Percentiles rank a stretch among this genome's conserved stretches.
These are phyloP conservation scores for Gavia stellata DNA, from an alignment of 2,113 vertebrate genomes.

Conservation along the genomic window DNA sequence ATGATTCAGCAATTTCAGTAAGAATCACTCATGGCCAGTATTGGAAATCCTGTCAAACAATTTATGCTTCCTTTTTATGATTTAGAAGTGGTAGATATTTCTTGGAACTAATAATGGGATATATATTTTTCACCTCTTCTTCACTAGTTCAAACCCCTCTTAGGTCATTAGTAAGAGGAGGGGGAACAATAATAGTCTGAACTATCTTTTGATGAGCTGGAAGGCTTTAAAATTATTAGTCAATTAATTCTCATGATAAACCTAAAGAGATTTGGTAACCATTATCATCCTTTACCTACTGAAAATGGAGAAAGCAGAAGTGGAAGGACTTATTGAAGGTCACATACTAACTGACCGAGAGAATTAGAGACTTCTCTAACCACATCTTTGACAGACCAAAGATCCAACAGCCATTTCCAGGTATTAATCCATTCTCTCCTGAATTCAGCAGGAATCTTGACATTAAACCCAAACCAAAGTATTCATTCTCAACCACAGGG, in stretches of 20 bases:
- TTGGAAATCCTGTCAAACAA: background rate
- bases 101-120: background rate
- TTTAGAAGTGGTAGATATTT: background rate
- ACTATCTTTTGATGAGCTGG: constrained; percentile 1
- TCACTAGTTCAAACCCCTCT: background rate
- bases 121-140: background rate
- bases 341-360: background rate
- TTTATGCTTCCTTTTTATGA: background rate
- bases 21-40: background rate
- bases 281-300: background rate
- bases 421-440: background rate
- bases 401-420: background rate
- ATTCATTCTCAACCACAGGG: background rate
- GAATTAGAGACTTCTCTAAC: background rate
- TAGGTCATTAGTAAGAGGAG: background rate
- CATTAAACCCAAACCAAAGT: background rate
- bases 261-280: background rate
- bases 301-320: background rate
- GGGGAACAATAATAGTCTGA: background rate
- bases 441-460: background rate
- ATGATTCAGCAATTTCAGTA: constrained; percentile 15
- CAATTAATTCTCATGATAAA: constrained; percentile 11
- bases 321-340: background rate
- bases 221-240: constrained; percentile 29
- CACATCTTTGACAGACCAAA: background rate